A percentile compares a stretch with the other conserved stretches of the same genome.
Evolutionary conservation across 2,888 invertebrate species (phyloP).

Genomic region (Tineola bisselliella): DNA sequence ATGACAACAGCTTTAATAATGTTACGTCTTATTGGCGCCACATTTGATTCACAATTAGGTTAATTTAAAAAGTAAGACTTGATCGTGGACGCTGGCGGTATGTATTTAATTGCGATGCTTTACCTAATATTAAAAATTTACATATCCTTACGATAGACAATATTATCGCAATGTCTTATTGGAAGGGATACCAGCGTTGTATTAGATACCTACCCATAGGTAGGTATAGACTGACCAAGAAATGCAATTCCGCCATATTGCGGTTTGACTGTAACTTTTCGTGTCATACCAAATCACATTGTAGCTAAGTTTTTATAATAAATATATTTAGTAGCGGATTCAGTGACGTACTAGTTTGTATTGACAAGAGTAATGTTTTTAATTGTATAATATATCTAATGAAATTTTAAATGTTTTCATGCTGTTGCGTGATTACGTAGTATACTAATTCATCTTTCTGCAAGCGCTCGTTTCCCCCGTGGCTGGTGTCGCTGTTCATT

Average conservation of each 20-base stretch:
- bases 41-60: neutral
- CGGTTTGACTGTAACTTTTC: neutral
- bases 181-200: neutral
- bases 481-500: too few relatives aligned
- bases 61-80: neutral
- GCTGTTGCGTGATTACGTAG: neutral
- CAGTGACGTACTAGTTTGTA: neutral
- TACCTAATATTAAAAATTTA: neutral
- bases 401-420: neutral
- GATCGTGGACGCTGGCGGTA: neutral
- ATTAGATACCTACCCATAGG: neutral
- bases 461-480: too few relatives aligned
- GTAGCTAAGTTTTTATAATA: neutral
- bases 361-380: neutral
- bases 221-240: constrained; percentile 1
- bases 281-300: constrained; percentile 7
- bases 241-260: constrained; percentile 4
- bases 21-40: neutral
- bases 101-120: neutral
- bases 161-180: neutral
- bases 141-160: neutral
- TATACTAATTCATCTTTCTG: neutral
- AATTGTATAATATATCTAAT: neutral
- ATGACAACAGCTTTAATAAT: neutral
- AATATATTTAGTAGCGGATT: neutral